Evolutionary conservation across 2,113 vertebrate species (phyloP).

Genomic region (Seriola quinqueradiata): DNA sequence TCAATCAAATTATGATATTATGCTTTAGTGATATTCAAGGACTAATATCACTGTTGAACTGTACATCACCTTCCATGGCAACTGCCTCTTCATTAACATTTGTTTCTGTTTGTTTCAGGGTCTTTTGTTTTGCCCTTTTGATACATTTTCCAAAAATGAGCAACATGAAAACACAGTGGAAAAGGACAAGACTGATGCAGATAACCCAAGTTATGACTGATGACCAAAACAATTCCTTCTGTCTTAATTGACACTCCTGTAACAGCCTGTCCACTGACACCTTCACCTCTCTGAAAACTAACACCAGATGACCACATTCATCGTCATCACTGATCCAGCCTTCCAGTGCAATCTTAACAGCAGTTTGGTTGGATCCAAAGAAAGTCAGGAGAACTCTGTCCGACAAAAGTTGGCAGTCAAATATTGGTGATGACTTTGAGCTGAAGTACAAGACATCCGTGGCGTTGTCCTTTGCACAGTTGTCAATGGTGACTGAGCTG

Average conservation of each 20-base stretch:
- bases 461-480: constrained; percentile 63
- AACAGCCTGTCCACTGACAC: constrained; percentile 20
- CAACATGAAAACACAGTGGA: not conserved
- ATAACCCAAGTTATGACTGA: not conserved
- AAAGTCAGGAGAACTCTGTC: constrained; percentile 31
- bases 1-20: too few relatives aligned
- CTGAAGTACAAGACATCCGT: constrained; percentile 60
- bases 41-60: too few relatives aligned
- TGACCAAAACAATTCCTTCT: too few relatives aligned
- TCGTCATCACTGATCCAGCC: constrained; percentile 12
- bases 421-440: accelerated
- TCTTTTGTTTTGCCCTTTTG: not conserved
- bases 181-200: not conserved
- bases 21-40: too few relatives aligned
- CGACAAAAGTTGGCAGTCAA: not conserved
- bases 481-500: constrained; percentile 59
- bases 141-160: not conserved
- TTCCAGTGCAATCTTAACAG: not conserved
- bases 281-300: not conserved
- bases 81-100: not conserved
- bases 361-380: not conserved
- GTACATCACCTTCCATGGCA: too few relatives aligned
- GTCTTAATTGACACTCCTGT: not conserved
- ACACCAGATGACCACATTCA: constrained; percentile 41
- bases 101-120: not conserved